Percentiles rank a stretch among this genome's conserved stretches.
phyloP scores from a whole-genome alignment of 2,888 invertebrate genomes.

The Helobdella robusta region DNA sequence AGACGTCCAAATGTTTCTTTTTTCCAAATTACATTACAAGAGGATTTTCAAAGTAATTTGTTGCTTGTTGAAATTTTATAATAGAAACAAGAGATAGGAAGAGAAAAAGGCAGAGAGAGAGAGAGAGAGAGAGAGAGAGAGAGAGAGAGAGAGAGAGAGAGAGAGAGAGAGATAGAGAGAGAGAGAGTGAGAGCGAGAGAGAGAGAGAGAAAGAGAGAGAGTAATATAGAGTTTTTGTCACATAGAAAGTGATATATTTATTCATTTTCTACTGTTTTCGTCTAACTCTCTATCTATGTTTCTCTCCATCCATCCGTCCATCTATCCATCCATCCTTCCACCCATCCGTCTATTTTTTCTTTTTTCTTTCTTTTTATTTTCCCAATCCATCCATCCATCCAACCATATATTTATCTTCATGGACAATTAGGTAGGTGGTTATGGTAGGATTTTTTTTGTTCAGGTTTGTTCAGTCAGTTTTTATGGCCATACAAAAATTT shows the following conservation, averaged over 20 bases:
- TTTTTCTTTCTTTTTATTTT: neutral
- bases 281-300: constrained; percentile 6
- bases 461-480: no score
- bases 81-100: no score
- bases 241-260: neutral
- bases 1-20: no score
- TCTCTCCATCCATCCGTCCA: neutral
- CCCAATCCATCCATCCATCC: constrained; percentile 6
- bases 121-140: neutral
- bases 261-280: neutral
- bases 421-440: no score
- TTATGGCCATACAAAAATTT: no score
- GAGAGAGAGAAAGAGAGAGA: no score
- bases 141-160: neutral
- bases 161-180: neutral
- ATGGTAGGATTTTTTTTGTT: no score
- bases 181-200: neutral
- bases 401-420: neutral
- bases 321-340: neutral
- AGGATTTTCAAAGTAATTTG: no score
- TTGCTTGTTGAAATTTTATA: no score
- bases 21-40: no score
- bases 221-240: neutral
- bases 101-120: neutral
- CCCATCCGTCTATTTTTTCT: neutral